Base-by-base conservation (phyloP, 1,140 invertebrate genomes). In the Drosophila arizonae region DNA sequence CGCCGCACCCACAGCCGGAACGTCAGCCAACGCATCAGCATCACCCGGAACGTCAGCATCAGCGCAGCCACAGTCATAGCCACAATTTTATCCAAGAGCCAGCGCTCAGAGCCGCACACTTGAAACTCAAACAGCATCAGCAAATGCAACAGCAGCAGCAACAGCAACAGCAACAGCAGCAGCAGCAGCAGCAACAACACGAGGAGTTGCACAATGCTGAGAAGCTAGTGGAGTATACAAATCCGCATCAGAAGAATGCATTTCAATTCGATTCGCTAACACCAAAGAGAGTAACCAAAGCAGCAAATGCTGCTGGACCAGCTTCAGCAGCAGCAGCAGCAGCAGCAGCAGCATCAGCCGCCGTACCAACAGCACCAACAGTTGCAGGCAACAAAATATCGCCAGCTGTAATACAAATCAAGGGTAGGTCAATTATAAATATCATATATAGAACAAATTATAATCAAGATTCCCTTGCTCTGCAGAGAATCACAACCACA, bases 181-280 rank as follows among this genome's bases (percentile, higher is more conserved):
- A 86, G 0, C 72, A 71, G 11, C 75, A 74, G 9, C 75, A 62
- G 24, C 75, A 58, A 15, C 75, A 75, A 1, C 79, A 87, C 43
- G 76, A 88, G 54, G 90, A 91, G 26, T 50, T 91, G 61, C 91
- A 92, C 62, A 92, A 91, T 60, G 91, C 91, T 24, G 91, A 92
- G 75, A 91, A 89, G 71, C 68, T 92, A 30, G 90, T 92, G 41
- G 91, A 91, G 76, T 81, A 80, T 58, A 78, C 81, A 64, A 88
- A 86, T 81, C 90, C 90, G 51, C 86, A 90, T 65, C 89, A 90
- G 61, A 91, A 90, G 75, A 92, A 86, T 71, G 86, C 82, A 57
- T 92, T 92, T 68, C 91, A 92, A 79, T 92, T 92, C 33, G 91
- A 92, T 78, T 90, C 91, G 71, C 77, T 92, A 6, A 91, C 90